Evolutionary conservation across 2,113 vertebrate species (phyloP).

Genomic region (Dasyornis broadbenti): DNA sequence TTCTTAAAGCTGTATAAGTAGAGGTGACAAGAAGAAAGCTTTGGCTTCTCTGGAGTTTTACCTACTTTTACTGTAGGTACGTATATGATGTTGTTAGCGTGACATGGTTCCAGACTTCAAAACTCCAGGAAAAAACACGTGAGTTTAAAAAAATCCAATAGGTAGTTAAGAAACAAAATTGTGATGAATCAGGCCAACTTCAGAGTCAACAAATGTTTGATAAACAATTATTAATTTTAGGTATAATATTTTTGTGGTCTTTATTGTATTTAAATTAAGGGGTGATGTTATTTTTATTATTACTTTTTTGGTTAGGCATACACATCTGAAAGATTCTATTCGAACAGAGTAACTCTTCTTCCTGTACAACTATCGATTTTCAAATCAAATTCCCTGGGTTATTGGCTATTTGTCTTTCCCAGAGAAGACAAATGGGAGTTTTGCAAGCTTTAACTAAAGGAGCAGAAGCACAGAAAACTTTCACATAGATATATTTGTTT

Average conservation of each 20-base stretch:
- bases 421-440: neutral
- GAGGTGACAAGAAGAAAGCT: neutral
- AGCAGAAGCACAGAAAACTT: neutral
- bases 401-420: neutral
- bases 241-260: neutral
- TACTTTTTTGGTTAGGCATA: neutral
- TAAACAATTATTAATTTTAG: neutral
- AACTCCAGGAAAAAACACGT: fast-evolving
- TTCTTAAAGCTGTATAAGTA: neutral
- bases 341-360: neutral
- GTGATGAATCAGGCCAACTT: neutral
- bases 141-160: neutral
- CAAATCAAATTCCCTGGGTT: fast-evolving
- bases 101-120: neutral
- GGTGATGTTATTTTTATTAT: neutral
- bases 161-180: neutral
- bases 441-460: neutral
- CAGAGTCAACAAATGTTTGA: neutral
- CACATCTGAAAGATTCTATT: neutral
- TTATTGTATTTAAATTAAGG: neutral
- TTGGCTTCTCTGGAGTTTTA: neutral
- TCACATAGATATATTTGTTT: neutral
- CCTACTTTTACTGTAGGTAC: neutral
- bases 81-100: neutral
- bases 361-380: neutral